Conservation (phyloP, 1,140 invertebrate genomes). For the Pristionchus pacificus region DNA sequence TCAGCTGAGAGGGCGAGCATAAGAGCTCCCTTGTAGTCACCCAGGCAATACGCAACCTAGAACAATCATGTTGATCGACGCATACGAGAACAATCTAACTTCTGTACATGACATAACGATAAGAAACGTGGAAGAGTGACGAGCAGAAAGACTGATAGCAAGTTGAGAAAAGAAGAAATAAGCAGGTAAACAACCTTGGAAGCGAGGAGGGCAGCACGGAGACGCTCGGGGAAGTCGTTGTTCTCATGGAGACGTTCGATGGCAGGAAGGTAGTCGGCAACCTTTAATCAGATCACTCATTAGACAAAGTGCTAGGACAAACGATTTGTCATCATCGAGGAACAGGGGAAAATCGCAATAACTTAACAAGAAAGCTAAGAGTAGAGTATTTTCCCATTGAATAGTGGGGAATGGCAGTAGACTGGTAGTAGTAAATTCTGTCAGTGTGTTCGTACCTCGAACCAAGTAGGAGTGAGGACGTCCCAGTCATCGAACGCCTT, state of each 20-base stretch:
- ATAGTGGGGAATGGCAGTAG: background rate
- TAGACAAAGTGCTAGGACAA: too few species aligned
- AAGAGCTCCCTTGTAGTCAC: slow-evolving; percentile 42
- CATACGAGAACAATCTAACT: too few species aligned
- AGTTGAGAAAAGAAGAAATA: too few species aligned
- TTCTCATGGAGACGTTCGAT: slow-evolving; percentile 75
- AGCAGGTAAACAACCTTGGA: slow-evolving; percentile 69
- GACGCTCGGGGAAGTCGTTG: slow-evolving; percentile 75
- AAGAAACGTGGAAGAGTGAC: too few species aligned
- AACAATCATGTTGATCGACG: background rate
- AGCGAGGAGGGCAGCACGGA: slow-evolving; percentile 89
- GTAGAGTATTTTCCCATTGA: background rate
- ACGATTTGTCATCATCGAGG: background rate
- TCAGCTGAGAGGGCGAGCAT: slow-evolving; percentile 44
- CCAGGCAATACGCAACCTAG: slow-evolving; percentile 43
- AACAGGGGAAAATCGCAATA: slow-evolving; percentile 2
- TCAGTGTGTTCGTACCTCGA: slow-evolving; percentile 43
- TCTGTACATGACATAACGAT: too few species aligned
- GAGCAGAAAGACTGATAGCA: too few species aligned
- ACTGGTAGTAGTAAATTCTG: too few species aligned
- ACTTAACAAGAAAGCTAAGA: slow-evolving; percentile 2
- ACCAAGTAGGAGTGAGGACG: slow-evolving; percentile 52
- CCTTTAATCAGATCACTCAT: too few species aligned
- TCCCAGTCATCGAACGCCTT: slow-evolving; percentile 51
- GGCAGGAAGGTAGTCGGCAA: slow-evolving; percentile 44